Base-by-base conservation (phyloP, 2,888 invertebrate species). In the Aethes cnicana region DNA sequence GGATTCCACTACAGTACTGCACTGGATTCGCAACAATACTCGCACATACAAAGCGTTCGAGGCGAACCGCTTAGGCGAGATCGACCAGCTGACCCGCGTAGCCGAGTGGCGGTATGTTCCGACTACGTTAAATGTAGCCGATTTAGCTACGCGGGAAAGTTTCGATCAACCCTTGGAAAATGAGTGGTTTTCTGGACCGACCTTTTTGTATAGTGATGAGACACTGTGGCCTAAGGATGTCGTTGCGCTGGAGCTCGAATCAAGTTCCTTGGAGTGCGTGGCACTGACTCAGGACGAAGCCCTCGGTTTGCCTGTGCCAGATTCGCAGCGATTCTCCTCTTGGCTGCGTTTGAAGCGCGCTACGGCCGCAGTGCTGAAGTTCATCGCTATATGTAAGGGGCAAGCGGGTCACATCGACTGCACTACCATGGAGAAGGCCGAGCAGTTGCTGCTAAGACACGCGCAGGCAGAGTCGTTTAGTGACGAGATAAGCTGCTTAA, bases 31-130 rank as follows among this genome's bases (percentile, higher is more conserved):
- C 1, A 41, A 41, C 8, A 11, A 41, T 11, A 8, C 41, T 2
- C 41, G 41, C 14, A 25, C 8, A 3, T 39, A 39, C 4, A 23
- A 23, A 2, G 25, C 16, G 4, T 39, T 39, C 3, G 18, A 18
- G 1, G 41, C 41, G 1, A 41, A 41, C 12, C 26, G 26, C 7
- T 11, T 41, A 4, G 37, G 37, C 1, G 36, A 37, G 12, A 37
- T 37, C 1, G 36, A 37, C 8, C 21, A 37, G 23, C 2, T 30
- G 14, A 6, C 36, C 21, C 12, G 23, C 23, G 36, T 12, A 4
- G 14, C 5, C 14, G 37, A 39, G 5, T 39, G 37, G 37, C 23
- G 37, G 2, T 39, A 25, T 4, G 11, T 41, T 7, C 28, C 41
- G 6, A 41, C 41, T 0, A 18, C 9, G 9, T 18, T 41, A 8